Evolutionary conservation across 2,888 invertebrate genomes (phyloP).

Genomic region (Stomorhina lunata): DNA sequence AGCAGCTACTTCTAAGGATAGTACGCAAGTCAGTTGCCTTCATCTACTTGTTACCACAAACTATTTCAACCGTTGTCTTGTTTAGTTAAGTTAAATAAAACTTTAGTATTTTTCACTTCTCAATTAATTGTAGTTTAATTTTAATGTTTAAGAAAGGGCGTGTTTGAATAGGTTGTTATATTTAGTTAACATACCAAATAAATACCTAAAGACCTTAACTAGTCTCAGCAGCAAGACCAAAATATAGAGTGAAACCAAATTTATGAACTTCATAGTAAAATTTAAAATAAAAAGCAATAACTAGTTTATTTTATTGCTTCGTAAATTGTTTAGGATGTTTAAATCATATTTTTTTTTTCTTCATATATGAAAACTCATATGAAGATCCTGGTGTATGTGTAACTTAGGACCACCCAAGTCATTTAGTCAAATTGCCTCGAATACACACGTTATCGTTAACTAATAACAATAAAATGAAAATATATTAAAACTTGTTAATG

Average conservation of each 20-base stretch:
- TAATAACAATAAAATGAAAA: constrained; percentile 36
- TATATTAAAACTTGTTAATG: constrained; percentile 45
- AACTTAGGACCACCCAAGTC: constrained; percentile 51
- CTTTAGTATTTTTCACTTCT: constrained; percentile 61
- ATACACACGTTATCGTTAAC: background rate
- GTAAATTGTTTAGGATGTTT: constrained; percentile 44
- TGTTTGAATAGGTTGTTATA: constrained; percentile 54
- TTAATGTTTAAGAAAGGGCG: constrained; percentile 63
- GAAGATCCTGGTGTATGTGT: background rate
- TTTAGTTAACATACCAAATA: constrained; percentile 46
- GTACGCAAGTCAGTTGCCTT: too few species aligned
- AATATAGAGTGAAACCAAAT: background rate
- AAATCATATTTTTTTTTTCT: constrained; percentile 30
- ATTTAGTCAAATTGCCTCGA: constrained; percentile 28
- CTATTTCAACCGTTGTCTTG: background rate
- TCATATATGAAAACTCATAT: background rate
- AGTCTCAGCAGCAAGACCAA: background rate
- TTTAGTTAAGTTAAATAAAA: constrained; percentile 42
- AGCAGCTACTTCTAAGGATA: constrained; percentile 8
- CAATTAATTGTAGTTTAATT: constrained; percentile 66
- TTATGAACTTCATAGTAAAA: constrained; percentile 22
- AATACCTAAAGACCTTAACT: background rate
- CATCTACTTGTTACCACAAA: background rate
- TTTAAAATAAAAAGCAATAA: constrained; percentile 42
- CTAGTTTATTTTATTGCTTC: constrained; percentile 53